phyloP scores from a whole-genome alignment of 2,797 vertebrate species.

The Lacerta bilineata region DNA sequence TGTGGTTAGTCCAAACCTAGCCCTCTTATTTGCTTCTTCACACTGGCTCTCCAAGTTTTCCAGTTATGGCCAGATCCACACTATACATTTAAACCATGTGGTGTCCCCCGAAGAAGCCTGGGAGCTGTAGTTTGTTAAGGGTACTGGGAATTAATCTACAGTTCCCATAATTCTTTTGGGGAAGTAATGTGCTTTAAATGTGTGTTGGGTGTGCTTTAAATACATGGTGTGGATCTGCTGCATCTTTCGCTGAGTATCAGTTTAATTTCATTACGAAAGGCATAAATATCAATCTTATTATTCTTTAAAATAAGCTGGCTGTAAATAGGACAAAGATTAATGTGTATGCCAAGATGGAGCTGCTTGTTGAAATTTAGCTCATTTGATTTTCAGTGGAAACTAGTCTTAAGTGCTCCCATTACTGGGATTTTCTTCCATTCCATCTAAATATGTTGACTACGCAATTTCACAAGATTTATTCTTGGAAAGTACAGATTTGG shows the following conservation, averaged over 20 bases:
- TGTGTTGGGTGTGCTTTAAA: too few species aligned
- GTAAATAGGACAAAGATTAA: background rate
- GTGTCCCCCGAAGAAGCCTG: too few species aligned
- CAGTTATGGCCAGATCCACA: background rate
- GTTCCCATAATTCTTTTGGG: too few species aligned
- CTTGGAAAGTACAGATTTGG: conserved; percentile 7
- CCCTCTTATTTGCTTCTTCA: background rate
- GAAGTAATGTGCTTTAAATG: too few species aligned
- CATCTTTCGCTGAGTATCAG: background rate
- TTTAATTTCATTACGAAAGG: background rate
- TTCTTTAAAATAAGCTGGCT: background rate
- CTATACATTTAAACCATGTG: too few species aligned
- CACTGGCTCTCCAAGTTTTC: background rate
- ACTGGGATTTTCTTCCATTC: background rate
- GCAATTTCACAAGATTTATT: conserved; percentile 36
- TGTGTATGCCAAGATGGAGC: background rate
- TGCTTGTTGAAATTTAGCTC: background rate
- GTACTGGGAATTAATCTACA: too few species aligned
- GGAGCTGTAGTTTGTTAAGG: too few species aligned
- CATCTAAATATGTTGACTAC: background rate
- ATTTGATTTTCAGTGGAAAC: background rate
- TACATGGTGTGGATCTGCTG: too few species aligned
- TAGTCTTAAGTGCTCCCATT: background rate
- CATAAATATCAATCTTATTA: background rate
- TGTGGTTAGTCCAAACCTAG: background rate